These are phyloP conservation scores for Podilymbus podiceps DNA, from an alignment of 2,113 vertebrate genomes.

Conservation along the genomic window DNA sequence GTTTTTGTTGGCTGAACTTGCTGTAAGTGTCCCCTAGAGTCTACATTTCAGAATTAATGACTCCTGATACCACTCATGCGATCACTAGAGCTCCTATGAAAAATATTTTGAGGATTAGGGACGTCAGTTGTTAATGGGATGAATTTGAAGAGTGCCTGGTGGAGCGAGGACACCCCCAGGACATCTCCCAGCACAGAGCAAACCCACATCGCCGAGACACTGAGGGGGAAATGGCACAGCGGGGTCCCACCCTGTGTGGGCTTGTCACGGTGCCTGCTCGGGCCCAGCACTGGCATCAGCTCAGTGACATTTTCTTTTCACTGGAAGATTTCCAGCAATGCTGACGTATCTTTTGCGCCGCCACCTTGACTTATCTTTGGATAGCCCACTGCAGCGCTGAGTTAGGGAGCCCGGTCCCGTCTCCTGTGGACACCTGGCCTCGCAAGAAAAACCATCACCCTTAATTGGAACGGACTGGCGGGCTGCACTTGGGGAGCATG, in stretches of 20 bases:
- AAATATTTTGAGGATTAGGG: not conserved
- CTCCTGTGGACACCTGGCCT: not conserved
- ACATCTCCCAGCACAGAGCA: not conserved
- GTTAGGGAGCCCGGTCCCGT: not conserved
- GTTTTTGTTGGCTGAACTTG: not conserved
- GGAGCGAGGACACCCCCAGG: not conserved
- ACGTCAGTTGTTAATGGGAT: not conserved
- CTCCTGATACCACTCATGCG: not conserved
- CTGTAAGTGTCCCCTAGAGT: not conserved
- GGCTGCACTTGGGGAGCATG: not conserved
- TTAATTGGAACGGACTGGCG: not conserved
- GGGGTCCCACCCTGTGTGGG: fast-evolving
- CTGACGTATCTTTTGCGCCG: fast-evolving
- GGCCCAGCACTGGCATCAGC: not conserved
- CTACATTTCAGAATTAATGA: not conserved
- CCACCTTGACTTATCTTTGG: not conserved
- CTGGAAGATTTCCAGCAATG: not conserved
- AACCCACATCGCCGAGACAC: fast-evolving
- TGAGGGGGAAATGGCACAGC: fast-evolving
- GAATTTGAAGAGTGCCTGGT: not conserved
- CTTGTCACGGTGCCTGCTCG: not conserved
- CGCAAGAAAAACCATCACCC: not conserved
- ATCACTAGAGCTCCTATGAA: not conserved
- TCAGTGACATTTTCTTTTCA: not conserved
- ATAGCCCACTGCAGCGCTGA: not conserved